Evolutionary conservation across 2,888 invertebrate species (phyloP).

Genomic region (Hylaea fasciaria): DNA sequence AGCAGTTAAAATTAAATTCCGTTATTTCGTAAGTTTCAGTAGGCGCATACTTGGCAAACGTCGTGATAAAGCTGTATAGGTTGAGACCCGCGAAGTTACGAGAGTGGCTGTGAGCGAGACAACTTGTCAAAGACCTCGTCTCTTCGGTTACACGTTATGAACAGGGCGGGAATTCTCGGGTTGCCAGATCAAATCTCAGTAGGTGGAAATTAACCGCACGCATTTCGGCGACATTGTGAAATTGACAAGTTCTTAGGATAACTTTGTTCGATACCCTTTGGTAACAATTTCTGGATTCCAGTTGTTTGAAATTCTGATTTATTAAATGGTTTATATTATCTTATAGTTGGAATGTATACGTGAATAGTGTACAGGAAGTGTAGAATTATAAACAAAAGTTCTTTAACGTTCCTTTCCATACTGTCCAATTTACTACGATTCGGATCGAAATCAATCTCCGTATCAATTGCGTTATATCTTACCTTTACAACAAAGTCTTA

Average conservation of each 20-base stretch:
- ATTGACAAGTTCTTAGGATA: slow-evolving; percentile 9
- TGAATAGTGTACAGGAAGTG: no score
- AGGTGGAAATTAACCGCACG: slow-evolving; percentile 14
- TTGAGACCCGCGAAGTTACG: slow-evolving; percentile 43
- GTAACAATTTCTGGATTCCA: no score
- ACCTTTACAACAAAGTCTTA: no score
- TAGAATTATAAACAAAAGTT: no score
- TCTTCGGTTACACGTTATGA: slow-evolving; percentile 35
- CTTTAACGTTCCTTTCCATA: no score
- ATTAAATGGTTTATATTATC: no score
- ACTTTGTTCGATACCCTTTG: neutral
- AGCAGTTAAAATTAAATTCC: slow-evolving; percentile 55
- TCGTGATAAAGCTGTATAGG: slow-evolving; percentile 32
- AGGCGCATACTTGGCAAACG: slow-evolving; percentile 49
- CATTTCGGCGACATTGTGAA: slow-evolving; percentile 23
- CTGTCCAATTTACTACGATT: no score
- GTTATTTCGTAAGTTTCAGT: slow-evolving; percentile 44
- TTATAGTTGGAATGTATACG: no score
- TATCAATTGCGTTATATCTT: no score
- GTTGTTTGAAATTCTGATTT: no score
- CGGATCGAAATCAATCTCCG: no score
- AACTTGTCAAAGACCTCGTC: slow-evolving; percentile 49
- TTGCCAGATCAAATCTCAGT: slow-evolving; percentile 8
- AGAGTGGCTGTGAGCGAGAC: slow-evolving; percentile 40
- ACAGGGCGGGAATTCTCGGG: slow-evolving; percentile 18